A percentile compares a stretch with the other conserved stretches of the same genome.
phyloP scores from a whole-genome alignment of 1,140 invertebrate species.

The Lordiphosa mommai region DNA sequence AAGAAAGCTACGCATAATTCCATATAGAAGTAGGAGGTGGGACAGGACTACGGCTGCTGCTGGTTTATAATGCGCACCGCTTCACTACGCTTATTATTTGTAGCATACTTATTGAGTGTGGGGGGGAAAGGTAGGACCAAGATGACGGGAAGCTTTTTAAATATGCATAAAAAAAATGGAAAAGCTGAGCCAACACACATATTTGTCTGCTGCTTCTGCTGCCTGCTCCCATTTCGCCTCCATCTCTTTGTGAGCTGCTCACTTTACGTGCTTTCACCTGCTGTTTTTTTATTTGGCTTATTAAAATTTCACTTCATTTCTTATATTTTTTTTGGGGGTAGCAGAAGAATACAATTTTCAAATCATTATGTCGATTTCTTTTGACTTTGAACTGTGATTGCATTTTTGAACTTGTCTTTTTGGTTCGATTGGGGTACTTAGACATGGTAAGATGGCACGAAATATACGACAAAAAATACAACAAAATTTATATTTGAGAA shows the following conservation, averaged over 20 bases:
- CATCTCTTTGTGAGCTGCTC: neutral
- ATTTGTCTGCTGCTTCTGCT: conserved; percentile 41
- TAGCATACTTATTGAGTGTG: conserved; percentile 51
- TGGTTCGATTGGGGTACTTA: conserved; percentile 25
- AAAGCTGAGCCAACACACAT: conserved; percentile 25
- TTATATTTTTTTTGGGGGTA: neutral
- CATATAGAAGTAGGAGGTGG: conserved; percentile 15
- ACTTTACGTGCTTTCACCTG: conserved; percentile 28
- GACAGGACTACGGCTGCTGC: conserved; percentile 10
- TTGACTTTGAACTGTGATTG: conserved; percentile 37
- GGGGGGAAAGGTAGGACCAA: neutral
- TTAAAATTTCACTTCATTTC: conserved; percentile 48
- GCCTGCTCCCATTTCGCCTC: conserved; percentile 6
- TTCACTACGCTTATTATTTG: conserved; percentile 59
- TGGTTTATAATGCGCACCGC: conserved; percentile 47
- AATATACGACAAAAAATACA: too few relatives aligned
- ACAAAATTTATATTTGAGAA: too few relatives aligned
- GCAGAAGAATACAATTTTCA: neutral
- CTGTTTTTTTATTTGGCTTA: conserved; percentile 48
- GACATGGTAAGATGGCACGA: neutral
- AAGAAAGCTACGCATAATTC: conserved; percentile 44
- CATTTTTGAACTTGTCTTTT: conserved; percentile 14
- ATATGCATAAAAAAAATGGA: conserved; percentile 49
- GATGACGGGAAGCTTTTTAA: conserved; percentile 26
- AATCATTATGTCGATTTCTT: conserved; percentile 30